These are phyloP conservation scores for Gadus chalcogrammus DNA, from an alignment of 2,113 vertebrate genomes.

Conservation along the genomic window DNA sequence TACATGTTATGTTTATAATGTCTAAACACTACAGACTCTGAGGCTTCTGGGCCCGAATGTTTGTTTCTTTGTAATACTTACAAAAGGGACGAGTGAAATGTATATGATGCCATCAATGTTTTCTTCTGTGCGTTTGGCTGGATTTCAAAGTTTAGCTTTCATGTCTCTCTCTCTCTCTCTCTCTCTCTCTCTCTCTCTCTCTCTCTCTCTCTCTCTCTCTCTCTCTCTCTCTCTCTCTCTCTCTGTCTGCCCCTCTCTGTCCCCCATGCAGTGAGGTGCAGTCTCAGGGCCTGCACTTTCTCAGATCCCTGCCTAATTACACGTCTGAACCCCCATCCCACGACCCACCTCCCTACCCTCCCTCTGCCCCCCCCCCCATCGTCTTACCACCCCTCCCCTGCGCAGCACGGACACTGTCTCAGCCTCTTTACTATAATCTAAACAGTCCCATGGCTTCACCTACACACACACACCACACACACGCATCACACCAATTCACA, in stretches of 20 bases:
- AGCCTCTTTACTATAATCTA: slow-evolving; percentile 22
- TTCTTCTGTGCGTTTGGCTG: no score
- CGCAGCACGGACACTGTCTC: slow-evolving; percentile 11
- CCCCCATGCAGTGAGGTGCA: background rate
- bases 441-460: slow-evolving; percentile 23
- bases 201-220: slow-evolving; percentile 1
- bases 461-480: background rate
- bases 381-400: background rate
- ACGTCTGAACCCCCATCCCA: slow-evolving; percentile 17
- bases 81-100: no score
- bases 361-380: background rate
- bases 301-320: slow-evolving; percentile 41
- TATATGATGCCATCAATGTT: no score
- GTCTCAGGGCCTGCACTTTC: slow-evolving; percentile 18
- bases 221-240: background rate
- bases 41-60: no score
- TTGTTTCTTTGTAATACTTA: no score
- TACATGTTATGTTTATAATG: no score
- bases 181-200: background rate
- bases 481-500: no score
- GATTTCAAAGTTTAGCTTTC: no score
- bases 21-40: no score
- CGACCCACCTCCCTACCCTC: no score
- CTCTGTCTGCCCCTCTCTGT: slow-evolving; percentile 3
- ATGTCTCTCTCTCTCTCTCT: background rate